A percentile compares a stretch with the other conserved stretches of the same genome.
Conservation (phyloP, 1,140 invertebrate species). For the Pachypeltis micranthus region DNA sequence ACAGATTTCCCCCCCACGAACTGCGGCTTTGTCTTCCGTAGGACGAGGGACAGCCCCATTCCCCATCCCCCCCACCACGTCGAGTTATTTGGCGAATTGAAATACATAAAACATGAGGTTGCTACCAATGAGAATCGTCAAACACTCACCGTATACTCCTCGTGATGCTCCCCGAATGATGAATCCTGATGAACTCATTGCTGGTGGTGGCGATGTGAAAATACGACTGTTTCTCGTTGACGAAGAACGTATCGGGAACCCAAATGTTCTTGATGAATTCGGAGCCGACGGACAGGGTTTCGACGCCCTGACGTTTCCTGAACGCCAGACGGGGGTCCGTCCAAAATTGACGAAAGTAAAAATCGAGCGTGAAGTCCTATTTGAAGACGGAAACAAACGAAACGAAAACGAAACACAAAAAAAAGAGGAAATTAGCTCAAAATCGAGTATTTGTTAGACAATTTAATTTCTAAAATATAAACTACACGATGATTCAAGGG, state of each 20-base stretch:
- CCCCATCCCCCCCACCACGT: too few species aligned
- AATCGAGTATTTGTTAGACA: too few species aligned
- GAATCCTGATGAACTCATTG: slow-evolving; percentile 93
- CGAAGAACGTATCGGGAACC: slow-evolving; percentile 97
- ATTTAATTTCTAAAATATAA: too few species aligned
- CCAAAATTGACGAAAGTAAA: slow-evolving; percentile 98
- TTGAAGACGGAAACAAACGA: slow-evolving; percentile 21
- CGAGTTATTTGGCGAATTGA: too few species aligned
- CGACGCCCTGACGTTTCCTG: slow-evolving; percentile 70
- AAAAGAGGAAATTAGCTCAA: too few species aligned
- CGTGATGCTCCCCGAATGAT: slow-evolving; percentile 86
- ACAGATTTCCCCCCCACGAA: too few species aligned
- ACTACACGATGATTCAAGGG: too few species aligned
- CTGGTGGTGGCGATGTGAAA: slow-evolving; percentile 95
- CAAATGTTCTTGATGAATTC: slow-evolving; percentile 96
- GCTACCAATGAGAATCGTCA: too few species aligned
- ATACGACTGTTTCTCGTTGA: slow-evolving; percentile 96
- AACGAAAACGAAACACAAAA: not conserved
- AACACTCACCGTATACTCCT: slow-evolving; percentile 83
- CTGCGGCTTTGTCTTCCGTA: too few species aligned
- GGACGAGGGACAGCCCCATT: too few species aligned
- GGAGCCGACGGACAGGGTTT: slow-evolving; percentile 78
- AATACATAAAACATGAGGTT: too few species aligned
- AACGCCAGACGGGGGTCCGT: slow-evolving; percentile 87
- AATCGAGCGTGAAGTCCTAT: slow-evolving; percentile 96